A percentile compares a stretch with the other conserved stretches of the same genome.
Conservation (phyloP, 2,888 invertebrate genomes). For the Synanthedon formicaeformis region DNA sequence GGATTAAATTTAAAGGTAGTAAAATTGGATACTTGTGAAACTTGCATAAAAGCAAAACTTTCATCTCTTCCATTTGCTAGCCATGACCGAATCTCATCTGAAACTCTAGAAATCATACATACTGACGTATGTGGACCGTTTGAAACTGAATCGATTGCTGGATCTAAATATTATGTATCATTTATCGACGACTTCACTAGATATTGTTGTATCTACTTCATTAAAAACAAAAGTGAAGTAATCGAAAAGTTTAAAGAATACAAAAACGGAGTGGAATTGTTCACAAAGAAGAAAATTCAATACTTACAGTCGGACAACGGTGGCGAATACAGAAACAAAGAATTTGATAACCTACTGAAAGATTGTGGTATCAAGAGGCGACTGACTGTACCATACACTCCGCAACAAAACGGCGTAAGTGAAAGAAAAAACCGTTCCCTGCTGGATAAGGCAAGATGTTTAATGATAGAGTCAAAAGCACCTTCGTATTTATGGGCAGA, state of each 20-base stretch:
- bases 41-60: constrained; percentile 5
- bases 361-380: not conserved
- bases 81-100: not conserved
- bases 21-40: constrained; percentile 1
- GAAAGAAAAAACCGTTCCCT: too few relatives aligned
- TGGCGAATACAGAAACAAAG: constrained; percentile 2
- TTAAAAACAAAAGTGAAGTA: constrained; percentile 4
- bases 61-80: not conserved
- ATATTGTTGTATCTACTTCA: too few relatives aligned
- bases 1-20: not conserved
- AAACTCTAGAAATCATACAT: constrained; percentile 5
- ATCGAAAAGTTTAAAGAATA: constrained; percentile 5
- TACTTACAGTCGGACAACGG: constrained; percentile 4
- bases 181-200: too few relatives aligned
- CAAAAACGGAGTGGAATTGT: constrained; percentile 4
- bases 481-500: too few relatives aligned
- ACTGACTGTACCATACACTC: too few relatives aligned
- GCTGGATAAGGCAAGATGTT: too few relatives aligned
- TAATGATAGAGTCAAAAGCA: too few relatives aligned
- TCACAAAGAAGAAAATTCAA: constrained; percentile 2
- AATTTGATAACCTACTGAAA: constrained; percentile 2
- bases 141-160: not conserved
- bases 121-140: constrained; percentile 6
- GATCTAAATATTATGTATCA: too few relatives aligned
- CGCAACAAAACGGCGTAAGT: too few relatives aligned